Percentiles rank a stretch among this genome's conserved stretches.
Evolutionary conservation across 2,797 vertebrate species (phyloP).

Genomic region (Masticophis lateralis): DNA sequence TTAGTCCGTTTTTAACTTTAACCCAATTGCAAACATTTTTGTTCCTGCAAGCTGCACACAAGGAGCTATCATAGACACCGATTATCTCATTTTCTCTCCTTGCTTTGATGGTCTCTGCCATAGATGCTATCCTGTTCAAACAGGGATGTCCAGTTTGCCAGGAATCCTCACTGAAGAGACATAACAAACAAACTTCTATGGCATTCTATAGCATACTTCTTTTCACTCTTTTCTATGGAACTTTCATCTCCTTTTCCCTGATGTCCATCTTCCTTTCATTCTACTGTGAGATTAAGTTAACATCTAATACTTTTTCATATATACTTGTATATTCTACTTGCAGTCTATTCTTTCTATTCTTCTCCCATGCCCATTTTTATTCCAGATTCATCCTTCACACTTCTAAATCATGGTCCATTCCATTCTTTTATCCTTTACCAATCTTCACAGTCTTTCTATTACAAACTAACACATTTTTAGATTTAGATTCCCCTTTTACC

Average conservation of each 20-base stretch:
- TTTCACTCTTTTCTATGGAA: not conserved
- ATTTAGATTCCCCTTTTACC: not conserved
- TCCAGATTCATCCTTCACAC: not conserved
- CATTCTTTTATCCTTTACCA: not conserved
- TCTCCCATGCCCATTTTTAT: not conserved
- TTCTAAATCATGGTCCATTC: not conserved
- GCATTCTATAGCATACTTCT: not conserved
- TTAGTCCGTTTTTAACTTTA: not conserved
- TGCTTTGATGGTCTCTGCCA: not conserved
- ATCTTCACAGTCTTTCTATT: not conserved
- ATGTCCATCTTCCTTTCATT: not conserved
- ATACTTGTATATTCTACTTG: not conserved
- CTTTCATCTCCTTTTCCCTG: not conserved
- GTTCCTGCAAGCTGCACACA: not conserved
- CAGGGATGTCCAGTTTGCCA: not conserved
- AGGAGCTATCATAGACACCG: not conserved
- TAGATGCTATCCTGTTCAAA: not conserved
- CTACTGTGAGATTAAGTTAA: not conserved
- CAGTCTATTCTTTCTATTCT: not conserved
- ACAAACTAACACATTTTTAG: not conserved
- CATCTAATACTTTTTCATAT: not conserved
- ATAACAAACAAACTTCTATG: not conserved
- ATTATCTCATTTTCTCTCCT: not conserved
- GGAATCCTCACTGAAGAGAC: not conserved
- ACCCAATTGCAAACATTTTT: not conserved